phyloP scores from a whole-genome alignment of 2,113 vertebrate species.

The Lampris incognitus region DNA sequence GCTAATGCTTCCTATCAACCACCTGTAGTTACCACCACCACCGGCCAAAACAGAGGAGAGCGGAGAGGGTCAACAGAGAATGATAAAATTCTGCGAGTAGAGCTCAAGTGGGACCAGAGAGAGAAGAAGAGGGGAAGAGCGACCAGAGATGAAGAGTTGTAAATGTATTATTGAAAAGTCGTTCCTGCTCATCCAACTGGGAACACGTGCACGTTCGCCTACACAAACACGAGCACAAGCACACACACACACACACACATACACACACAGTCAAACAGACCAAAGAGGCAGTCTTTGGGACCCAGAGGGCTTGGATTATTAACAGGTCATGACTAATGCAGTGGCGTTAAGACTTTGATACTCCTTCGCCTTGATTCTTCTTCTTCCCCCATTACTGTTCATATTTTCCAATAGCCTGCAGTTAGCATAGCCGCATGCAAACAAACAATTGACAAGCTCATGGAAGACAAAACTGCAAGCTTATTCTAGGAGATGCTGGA shows the following conservation, averaged over 20 bases:
- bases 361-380: conserved; percentile 35
- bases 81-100: conserved; percentile 16
- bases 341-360: conserved; percentile 83
- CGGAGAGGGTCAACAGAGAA: neutral
- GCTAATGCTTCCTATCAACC: conserved; percentile 20
- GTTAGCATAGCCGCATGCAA: conserved; percentile 2
- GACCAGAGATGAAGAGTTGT: conserved; percentile 38
- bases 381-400: conserved; percentile 74
- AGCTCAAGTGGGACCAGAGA: conserved; percentile 17
- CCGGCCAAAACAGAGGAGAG: conserved; percentile 20
- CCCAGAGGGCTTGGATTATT: conserved; percentile 80
- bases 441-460: conserved; percentile 19
- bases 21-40: conserved; percentile 30
- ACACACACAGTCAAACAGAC: conserved; percentile 10
- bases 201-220: conserved; percentile 24
- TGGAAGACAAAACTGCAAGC: conserved; percentile 22
- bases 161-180: conserved; percentile 66
- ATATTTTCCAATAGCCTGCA: conserved; percentile 23
- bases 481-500: neutral
- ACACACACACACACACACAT: conserved; percentile 22
- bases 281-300: conserved; percentile 49
- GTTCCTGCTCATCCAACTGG: conserved; percentile 50
- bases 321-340: conserved; percentile 82
- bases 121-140: conserved; percentile 31
- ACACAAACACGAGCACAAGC: neutral